These are phyloP conservation scores for Macrotrachela quadricornifera DNA, from an alignment of 1,140 invertebrate genomes.

Conservation along the genomic window DNA sequence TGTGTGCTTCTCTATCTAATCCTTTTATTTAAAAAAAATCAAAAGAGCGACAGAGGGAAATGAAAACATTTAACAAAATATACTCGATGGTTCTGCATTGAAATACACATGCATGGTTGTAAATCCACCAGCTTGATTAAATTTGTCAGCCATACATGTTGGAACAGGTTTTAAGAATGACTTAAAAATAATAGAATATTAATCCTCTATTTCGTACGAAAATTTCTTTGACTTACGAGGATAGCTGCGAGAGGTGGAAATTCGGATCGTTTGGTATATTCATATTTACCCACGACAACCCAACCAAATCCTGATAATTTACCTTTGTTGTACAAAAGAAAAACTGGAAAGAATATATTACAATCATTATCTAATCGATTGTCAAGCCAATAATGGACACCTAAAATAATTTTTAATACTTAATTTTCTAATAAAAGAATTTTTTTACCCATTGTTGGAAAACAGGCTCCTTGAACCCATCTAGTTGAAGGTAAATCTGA, in stretches of 20 bases:
- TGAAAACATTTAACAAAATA: too few relatives aligned
- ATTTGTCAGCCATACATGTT: conserved; percentile 8
- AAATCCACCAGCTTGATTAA: background rate
- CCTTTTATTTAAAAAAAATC: too few relatives aligned
- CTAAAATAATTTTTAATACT: background rate
- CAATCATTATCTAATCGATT: conserved; percentile 12
- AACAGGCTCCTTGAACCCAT: conserved; percentile 22
- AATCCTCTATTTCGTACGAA: too few relatives aligned
- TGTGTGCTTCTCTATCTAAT: too few relatives aligned
- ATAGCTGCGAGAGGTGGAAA: too few relatives aligned
- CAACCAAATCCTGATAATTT: conserved; percentile 23
- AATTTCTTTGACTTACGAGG: too few relatives aligned
- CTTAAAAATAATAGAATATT: too few relatives aligned
- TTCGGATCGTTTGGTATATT: too few relatives aligned
- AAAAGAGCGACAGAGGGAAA: too few relatives aligned
- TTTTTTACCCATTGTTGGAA: conserved; percentile 22
- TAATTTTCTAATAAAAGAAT: background rate
- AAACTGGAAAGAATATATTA: conserved; percentile 18
- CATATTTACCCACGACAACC: conserved; percentile 9
- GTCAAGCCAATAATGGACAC: conserved; percentile 20
- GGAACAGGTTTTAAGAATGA: conserved; percentile 11
- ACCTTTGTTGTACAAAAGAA: conserved; percentile 21
- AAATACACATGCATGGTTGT: conserved; percentile 14
- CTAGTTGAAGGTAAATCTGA: conserved; percentile 11
- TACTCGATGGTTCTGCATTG: background rate